Evolutionary conservation across 2,888 invertebrate genomes (phyloP), one percentile per base, ranked within the genome.

Genomic region (Vesta saturnalis): DNA sequence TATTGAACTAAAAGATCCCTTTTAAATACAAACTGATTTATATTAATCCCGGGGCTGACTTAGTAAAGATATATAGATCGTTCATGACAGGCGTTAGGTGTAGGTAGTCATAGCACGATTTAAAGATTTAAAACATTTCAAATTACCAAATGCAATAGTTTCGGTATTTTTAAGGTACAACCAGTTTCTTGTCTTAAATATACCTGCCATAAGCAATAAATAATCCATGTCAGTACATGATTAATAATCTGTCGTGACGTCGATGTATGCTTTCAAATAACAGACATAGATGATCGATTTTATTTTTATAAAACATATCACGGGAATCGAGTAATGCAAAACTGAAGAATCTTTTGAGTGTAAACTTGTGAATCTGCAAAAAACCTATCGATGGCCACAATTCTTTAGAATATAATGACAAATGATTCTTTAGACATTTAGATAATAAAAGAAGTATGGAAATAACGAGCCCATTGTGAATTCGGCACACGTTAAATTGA

Each of bases 361-460:
- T 67, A 70, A 70, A 73, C 69, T 73, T 70, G 71, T 64, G 64
- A 73, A 71, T 71, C 61, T 70, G 69, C 30, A 67, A 56, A 73
- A 72, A 67, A 61, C 18, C 58, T 60, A 61, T 65, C 58, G 62
- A 66, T 66, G 14, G 60, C 60, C 59, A 46, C 52, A 52, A 19
- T 52, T 21, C 43, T 46, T 61, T 52, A 59, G 55, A 63, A 58
- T 74, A 71, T 72, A 74, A 75, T 78, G 78, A 78, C 77, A 76
- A 78, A 77, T 76, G 77, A 72, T 73, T 73, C 71, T 72, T 72
- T 73, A 72, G 76, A 75, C 76, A 67, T 66, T 67, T 55, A 69
- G 63, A 76, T 73, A 76, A 73, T 74, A 73, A 76, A 76, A 77
- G 76, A 77, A 71, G 75, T 74, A 76, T 74, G 75, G 73, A 73